Conservation (phyloP, 2,797 vertebrate genomes). For the Buphagus erythrorhynchus region DNA sequence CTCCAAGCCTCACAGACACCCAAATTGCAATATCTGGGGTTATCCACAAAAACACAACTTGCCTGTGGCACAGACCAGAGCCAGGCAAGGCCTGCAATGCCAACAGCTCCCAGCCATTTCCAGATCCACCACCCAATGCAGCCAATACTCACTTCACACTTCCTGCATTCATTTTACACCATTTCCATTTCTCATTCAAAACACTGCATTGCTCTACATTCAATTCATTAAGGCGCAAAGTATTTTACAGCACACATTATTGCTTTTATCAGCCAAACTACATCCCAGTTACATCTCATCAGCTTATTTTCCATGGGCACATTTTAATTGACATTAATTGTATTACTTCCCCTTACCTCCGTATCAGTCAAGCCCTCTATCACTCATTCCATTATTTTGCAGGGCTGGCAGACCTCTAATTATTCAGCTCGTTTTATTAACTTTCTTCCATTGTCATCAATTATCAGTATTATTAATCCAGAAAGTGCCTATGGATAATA, state of each 20-base stretch:
- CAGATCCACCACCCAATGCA: rapidly evolving
- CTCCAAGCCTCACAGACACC: neutral
- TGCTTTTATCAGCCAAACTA: slow-evolving; percentile 69
- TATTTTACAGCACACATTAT: slow-evolving; percentile 57
- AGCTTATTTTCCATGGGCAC: slow-evolving; percentile 67
- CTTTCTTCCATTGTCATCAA: slow-evolving; percentile 66
- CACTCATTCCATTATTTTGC: slow-evolving; percentile 61
- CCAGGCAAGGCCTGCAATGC: rapidly evolving
- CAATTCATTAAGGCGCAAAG: slow-evolving; percentile 53
- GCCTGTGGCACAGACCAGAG: neutral
- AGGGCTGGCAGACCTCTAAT: slow-evolving; percentile 63
- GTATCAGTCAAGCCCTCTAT: slow-evolving; percentile 59
- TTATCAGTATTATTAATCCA: slow-evolving; percentile 67
- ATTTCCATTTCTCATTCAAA: slow-evolving; percentile 31
- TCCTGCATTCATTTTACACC: neutral
- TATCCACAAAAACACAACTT: neutral
- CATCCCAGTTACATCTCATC: slow-evolving; percentile 66
- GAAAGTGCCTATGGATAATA: slow-evolving; percentile 38
- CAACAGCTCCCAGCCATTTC: neutral
- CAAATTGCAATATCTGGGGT: rapidly evolving
- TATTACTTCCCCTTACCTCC: slow-evolving; percentile 66
- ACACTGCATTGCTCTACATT: slow-evolving; percentile 21
- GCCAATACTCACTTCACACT: neutral
- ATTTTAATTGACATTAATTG: slow-evolving; percentile 71
- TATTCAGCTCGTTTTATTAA: slow-evolving; percentile 68